Percentiles rank a stretch among this genome's conserved stretches.
These are phyloP conservation scores for Neelides folsomi DNA, from an alignment of 2,888 invertebrate genomes.

Conservation along the genomic window DNA sequence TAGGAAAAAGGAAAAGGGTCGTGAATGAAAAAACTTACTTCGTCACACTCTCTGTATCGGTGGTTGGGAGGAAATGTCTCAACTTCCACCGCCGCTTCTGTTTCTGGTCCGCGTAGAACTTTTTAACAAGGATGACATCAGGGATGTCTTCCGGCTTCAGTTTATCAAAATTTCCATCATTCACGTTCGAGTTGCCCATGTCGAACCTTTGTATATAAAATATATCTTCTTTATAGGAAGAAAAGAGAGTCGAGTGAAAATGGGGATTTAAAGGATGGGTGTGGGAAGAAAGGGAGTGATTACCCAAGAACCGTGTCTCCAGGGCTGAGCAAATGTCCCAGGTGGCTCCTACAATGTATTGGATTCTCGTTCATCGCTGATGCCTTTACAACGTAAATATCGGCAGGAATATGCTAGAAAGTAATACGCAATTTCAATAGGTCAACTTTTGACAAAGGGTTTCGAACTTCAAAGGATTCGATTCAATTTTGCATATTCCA, in stretches of 20 bases:
- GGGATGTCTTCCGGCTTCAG: conserved; percentile 53
- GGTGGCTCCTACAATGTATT: conserved; percentile 77
- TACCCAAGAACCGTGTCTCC: conserved; percentile 90
- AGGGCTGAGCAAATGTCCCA: conserved; percentile 81
- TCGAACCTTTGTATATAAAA: conserved; percentile 54
- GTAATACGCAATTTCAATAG: neutral
- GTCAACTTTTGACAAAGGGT: neutral
- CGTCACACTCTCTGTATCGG: conserved; percentile 28
- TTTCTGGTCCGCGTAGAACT: conserved; percentile 57
- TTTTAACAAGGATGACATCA: conserved; percentile 90
- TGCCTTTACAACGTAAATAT: conserved; percentile 83
- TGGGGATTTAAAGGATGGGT: neutral
- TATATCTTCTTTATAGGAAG: neutral
- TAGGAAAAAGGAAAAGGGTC: neutral
- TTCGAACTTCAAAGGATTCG: no score
- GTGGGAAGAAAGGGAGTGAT: conserved; percentile 24
- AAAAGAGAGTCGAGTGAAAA: neutral
- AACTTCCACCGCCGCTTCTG: conserved; percentile 64
- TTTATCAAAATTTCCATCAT: conserved; percentile 76
- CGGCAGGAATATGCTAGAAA: conserved; percentile 64
- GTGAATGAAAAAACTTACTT: conserved; percentile 13
- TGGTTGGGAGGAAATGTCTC: conserved; percentile 26
- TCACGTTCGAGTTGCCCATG: conserved; percentile 77
- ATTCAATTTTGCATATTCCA: no score
- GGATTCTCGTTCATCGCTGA: conserved; percentile 67